A percentile compares a stretch with the other conserved stretches of the same genome.
Evolutionary conservation across 1,140 invertebrate species (phyloP).

Genomic region (Piezodorus guildinii): DNA sequence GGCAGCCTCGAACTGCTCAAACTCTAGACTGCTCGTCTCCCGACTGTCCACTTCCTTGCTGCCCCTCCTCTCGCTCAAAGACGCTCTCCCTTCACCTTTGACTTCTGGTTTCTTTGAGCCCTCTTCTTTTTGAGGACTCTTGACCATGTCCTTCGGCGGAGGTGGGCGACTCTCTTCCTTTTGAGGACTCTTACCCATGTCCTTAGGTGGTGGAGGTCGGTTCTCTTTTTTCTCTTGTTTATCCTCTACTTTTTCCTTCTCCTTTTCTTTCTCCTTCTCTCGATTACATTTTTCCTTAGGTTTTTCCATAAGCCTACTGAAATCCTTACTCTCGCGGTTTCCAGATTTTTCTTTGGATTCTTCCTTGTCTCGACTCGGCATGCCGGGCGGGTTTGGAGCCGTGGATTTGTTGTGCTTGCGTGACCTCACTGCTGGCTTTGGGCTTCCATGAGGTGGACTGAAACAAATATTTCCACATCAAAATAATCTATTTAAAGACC

Average conservation of each 20-base stretch:
- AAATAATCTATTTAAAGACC: no score
- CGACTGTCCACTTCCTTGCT: neutral
- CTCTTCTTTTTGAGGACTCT: neutral
- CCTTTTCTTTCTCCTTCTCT: neutral
- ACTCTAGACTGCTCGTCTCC: neutral
- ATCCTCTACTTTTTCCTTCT: neutral
- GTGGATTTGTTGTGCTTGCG: constrained; percentile 54
- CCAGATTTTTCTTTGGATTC: neutral
- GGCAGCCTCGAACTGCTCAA: neutral
- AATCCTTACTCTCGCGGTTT: constrained; percentile 11
- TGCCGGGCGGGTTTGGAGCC: constrained; percentile 49
- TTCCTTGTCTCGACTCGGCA: neutral
- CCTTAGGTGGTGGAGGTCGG: neutral
- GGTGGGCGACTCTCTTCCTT: neutral
- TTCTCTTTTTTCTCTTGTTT: neutral
- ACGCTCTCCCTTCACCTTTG: neutral
- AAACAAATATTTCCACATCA: constrained; percentile 26
- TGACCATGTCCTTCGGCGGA: neutral
- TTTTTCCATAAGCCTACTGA: constrained; percentile 1
- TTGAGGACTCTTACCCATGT: neutral
- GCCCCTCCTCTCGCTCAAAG: neutral
- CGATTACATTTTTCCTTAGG: neutral
- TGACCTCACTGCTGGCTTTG: constrained; percentile 52
- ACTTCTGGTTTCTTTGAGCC: neutral
- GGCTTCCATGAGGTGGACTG: constrained; percentile 54